phyloP scores from a whole-genome alignment of 2,888 invertebrate species.

The Amblyjoppa fuscipennis region DNA sequence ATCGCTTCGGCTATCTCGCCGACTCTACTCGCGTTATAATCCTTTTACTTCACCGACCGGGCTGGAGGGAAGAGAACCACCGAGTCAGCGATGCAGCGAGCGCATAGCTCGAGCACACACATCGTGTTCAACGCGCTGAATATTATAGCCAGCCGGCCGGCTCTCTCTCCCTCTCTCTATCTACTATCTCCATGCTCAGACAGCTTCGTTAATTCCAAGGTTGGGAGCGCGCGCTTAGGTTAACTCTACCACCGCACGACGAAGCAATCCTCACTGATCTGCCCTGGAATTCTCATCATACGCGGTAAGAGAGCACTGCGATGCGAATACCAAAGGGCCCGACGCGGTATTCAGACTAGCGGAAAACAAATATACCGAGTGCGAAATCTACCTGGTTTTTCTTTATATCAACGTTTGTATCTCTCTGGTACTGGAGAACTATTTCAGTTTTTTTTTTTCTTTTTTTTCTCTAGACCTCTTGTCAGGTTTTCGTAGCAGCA shows the following conservation, averaged over 20 bases:
- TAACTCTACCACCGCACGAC: slow-evolving; percentile 24
- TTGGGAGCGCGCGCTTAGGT: slow-evolving; percentile 14
- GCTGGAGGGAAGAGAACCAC: not conserved
- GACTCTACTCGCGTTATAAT: slow-evolving; percentile 8
- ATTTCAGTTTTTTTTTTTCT: not conserved
- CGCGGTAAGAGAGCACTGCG: not conserved
- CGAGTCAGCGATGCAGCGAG: slow-evolving; percentile 47
- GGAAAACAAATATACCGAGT: not conserved
- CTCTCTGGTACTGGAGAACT: not conserved
- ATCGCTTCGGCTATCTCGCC: slow-evolving; percentile 36
- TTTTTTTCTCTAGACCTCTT: no score
- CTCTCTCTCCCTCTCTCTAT: slow-evolving; percentile 8
- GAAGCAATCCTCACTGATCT: slow-evolving; percentile 44
- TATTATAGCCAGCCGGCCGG: not conserved
- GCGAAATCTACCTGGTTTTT: not conserved
- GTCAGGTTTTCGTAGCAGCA: not conserved
- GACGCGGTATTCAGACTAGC: not conserved
- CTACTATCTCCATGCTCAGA: slow-evolving; percentile 17
- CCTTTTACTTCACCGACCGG: slow-evolving; percentile 4
- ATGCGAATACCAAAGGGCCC: not conserved
- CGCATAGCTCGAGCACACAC: slow-evolving; percentile 42
- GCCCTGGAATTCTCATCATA: slow-evolving; percentile 14
- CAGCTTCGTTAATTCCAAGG: slow-evolving; percentile 60
- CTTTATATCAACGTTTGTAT: not conserved
- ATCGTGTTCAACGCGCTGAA: slow-evolving; percentile 18